These are phyloP conservation scores for Chaetophractus vellerosus DNA, from an alignment of 2,797 vertebrate genomes.

Conservation along the genomic window DNA sequence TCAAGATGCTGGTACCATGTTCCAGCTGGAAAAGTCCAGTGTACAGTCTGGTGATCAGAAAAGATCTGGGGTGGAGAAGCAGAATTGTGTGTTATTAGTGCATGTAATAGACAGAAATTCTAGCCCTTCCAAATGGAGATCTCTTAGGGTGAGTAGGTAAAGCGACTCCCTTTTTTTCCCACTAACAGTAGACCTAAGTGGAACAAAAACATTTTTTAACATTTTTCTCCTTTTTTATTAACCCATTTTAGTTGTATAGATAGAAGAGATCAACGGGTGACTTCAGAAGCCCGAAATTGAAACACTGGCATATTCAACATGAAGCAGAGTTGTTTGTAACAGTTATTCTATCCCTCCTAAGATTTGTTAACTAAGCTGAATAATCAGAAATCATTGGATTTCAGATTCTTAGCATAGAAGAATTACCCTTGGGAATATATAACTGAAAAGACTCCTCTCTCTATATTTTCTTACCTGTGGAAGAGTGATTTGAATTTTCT, in stretches of 20 bases:
- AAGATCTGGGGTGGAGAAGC: neutral
- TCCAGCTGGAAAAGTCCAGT: neutral
- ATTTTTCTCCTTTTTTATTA: slow-evolving; percentile 30
- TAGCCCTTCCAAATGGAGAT: neutral
- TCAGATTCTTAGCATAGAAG: neutral
- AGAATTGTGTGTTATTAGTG: neutral
- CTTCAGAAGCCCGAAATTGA: slow-evolving; percentile 27
- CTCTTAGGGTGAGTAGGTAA: neutral
- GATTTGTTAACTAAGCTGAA: slow-evolving; percentile 30
- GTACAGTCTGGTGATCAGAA: neutral
- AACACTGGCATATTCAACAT: neutral
- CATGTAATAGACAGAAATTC: neutral
- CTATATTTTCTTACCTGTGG: neutral
- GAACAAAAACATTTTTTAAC: slow-evolving; percentile 22
- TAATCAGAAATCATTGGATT: slow-evolving; percentile 24
- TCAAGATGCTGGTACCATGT: neutral
- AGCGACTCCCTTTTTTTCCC: neutral
- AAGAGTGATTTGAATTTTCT: slow-evolving; percentile 56
- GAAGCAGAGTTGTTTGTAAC: neutral
- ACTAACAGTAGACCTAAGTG: slow-evolving; percentile 16
- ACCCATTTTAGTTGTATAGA: neutral
- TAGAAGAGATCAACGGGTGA: neutral
- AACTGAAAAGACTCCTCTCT: neutral
- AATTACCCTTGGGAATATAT: slow-evolving; percentile 12
- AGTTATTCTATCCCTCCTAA: neutral